These are phyloP conservation scores for Drosophila pandora DNA, from an alignment of 1,140 invertebrate genomes.

Conservation along the genomic window DNA sequence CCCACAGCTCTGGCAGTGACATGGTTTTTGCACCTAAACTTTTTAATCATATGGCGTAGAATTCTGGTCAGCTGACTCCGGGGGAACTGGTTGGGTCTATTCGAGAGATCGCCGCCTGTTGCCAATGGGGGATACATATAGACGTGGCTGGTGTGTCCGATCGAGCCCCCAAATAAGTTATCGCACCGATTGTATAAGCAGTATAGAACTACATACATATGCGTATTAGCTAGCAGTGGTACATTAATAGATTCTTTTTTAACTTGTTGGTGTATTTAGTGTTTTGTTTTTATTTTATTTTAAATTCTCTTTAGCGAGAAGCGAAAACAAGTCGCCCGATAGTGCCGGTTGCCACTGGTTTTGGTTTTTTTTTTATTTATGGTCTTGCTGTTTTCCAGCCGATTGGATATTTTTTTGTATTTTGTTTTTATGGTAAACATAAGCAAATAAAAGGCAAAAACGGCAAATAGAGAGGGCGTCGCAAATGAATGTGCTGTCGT, in stretches of 20 bases:
- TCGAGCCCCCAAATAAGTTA: conserved; percentile 77
- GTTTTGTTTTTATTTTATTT: conserved; percentile 41
- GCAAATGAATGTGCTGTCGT: conserved; percentile 25
- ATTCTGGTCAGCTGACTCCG: conserved; percentile 64
- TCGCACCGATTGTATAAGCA: conserved; percentile 68
- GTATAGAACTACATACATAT: background rate
- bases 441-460: conserved; percentile 45
- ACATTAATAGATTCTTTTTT: conserved; percentile 45
- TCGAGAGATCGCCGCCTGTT: conserved; percentile 54
- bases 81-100: conserved; percentile 56
- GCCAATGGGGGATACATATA: conserved; percentile 56
- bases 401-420: conserved; percentile 5
- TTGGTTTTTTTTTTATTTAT: conserved; percentile 28
- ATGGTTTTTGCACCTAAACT: conserved; percentile 30
- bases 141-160: conserved; percentile 60
- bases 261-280: conserved; percentile 19
- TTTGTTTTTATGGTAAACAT: conserved; percentile 40
- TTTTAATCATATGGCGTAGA: conserved; percentile 70
- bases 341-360: conserved; percentile 38
- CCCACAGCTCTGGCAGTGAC: background rate
- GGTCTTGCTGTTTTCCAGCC: conserved; percentile 9
- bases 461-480: conserved; percentile 42
- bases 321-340: conserved; percentile 48
- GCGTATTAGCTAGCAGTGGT: conserved; percentile 2
- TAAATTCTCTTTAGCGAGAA: conserved; percentile 23